Evolutionary conservation across 2,888 invertebrate species (phyloP).

Genomic region (Aspidapion aeneum): DNA sequence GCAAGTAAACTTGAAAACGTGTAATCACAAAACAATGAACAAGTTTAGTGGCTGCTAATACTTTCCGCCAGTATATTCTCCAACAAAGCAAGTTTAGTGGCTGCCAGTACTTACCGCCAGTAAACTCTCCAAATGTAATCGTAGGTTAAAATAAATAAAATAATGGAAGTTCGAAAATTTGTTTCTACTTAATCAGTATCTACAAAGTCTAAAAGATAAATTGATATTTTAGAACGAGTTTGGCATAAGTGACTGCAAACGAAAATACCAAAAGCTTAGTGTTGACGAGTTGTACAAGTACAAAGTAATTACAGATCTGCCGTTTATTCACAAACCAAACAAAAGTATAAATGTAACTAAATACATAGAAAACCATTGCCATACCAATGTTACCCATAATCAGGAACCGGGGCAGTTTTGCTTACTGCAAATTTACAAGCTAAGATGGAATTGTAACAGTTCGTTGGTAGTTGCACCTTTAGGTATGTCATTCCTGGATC

Average conservation of each 20-base stretch:
- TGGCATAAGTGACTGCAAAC: neutral
- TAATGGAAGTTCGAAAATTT: neutral
- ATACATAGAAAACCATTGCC: slow-evolving; percentile 3
- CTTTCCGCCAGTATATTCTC: too few relatives aligned
- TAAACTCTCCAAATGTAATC: too few relatives aligned
- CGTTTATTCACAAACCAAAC: neutral
- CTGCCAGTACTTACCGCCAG: too few relatives aligned
- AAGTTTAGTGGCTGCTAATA: too few relatives aligned
- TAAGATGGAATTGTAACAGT: slow-evolving; percentile 26
- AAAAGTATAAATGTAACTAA: neutral
- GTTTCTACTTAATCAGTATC: neutral
- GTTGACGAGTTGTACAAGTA: neutral
- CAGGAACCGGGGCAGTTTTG: neutral
- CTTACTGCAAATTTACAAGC: slow-evolving; percentile 33
- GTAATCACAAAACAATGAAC: too few relatives aligned
- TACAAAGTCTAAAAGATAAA: too few relatives aligned
- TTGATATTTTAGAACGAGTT: neutral
- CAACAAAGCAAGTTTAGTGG: too few relatives aligned
- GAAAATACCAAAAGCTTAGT: neutral
- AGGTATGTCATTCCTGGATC: slow-evolving; percentile 24
- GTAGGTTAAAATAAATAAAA: too few relatives aligned
- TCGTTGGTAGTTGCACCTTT: slow-evolving; percentile 28
- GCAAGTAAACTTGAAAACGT: too few relatives aligned
- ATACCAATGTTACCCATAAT: neutral
- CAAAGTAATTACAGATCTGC: neutral